Conservation (phyloP, 2,797 vertebrate species). For the Lindbergichthys nudifrons region DNA sequence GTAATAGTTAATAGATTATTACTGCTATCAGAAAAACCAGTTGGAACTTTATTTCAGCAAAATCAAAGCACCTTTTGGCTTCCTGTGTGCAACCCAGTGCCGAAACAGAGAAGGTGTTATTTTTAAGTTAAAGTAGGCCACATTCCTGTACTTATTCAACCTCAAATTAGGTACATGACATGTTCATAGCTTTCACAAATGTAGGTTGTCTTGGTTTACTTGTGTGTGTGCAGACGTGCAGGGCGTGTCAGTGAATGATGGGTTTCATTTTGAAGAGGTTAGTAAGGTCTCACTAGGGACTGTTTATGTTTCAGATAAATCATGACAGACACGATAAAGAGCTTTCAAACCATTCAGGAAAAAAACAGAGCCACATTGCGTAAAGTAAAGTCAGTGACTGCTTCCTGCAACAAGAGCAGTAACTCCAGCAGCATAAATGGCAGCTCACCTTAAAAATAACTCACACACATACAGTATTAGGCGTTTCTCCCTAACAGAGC, state of each 20-base stretch:
- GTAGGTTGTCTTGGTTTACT: conserved; percentile 8
- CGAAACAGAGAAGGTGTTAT: conserved; percentile 62
- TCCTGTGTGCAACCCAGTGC: conserved; percentile 31
- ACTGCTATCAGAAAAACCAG: conserved; percentile 26
- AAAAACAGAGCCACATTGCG: conserved; percentile 5
- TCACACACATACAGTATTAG: not conserved
- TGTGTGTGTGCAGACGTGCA: conserved; percentile 5
- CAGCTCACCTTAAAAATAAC: not conserved
- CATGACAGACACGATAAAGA: conserved; percentile 24
- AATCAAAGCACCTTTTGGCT: conserved; percentile 49
- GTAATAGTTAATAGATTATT: conserved; percentile 7
- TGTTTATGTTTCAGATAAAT: conserved; percentile 66
- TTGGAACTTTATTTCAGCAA: conserved; percentile 42
- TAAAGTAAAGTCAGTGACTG: conserved; percentile 9
- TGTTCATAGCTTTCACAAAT: conserved; percentile 49
- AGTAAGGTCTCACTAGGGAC: conserved; percentile 44
- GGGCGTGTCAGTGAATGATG: conserved; percentile 67
- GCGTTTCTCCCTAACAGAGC: not conserved
- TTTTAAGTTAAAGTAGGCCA: conserved; percentile 74
- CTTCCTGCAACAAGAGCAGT: not conserved
- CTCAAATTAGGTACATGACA: conserved; percentile 56
- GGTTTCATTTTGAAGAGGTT: conserved; percentile 67
- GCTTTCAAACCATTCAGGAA: conserved; percentile 10
- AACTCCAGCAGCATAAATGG: conserved; percentile 3
- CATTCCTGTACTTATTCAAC: conserved; percentile 56